phyloP scores from a whole-genome alignment of 2,888 invertebrate genomes.

The Tridacna crocea region DNA sequence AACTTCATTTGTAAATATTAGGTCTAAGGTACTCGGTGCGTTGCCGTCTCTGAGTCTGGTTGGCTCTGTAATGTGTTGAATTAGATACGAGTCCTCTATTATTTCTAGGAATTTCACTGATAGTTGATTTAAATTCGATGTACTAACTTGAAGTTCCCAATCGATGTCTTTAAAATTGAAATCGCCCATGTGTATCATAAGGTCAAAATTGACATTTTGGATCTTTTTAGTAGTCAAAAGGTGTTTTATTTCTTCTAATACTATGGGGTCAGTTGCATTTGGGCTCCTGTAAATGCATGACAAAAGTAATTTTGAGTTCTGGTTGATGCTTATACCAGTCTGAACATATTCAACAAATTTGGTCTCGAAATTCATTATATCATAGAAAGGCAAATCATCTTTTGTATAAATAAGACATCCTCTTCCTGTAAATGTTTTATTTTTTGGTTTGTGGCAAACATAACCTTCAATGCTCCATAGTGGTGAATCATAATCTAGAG shows the following conservation, averaged over 20 bases:
- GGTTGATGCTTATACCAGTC: neutral
- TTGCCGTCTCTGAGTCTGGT: neutral
- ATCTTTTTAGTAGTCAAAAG: neutral
- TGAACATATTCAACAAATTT: constrained; percentile 8
- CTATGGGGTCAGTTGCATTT: constrained; percentile 6
- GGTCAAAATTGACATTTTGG: neutral
- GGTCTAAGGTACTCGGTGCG: constrained; percentile 8
- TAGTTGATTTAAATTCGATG: neutral
- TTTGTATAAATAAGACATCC: constrained; percentile 12
- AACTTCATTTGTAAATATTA: constrained; percentile 15
- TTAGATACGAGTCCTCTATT: neutral
- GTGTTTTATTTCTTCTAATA: neutral
- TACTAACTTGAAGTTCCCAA: neutral
- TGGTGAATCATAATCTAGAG: constrained; percentile 7
- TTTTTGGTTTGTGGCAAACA: constrained; percentile 9
- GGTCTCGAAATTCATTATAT: neutral
- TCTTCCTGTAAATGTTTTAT: constrained; percentile 1
- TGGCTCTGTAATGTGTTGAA: neutral
- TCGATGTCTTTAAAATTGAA: constrained; percentile 6
- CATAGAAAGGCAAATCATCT: constrained; percentile 8
- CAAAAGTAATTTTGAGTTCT: neutral
- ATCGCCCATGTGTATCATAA: constrained; percentile 4
- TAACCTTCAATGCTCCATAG: constrained; percentile 9
- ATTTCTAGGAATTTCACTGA: neutral
- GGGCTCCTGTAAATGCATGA: constrained; percentile 16